A percentile compares a stretch with the other conserved stretches of the same genome.
Conservation (phyloP, 2,113 vertebrate species). For the Pogonocichla stellata region DNA sequence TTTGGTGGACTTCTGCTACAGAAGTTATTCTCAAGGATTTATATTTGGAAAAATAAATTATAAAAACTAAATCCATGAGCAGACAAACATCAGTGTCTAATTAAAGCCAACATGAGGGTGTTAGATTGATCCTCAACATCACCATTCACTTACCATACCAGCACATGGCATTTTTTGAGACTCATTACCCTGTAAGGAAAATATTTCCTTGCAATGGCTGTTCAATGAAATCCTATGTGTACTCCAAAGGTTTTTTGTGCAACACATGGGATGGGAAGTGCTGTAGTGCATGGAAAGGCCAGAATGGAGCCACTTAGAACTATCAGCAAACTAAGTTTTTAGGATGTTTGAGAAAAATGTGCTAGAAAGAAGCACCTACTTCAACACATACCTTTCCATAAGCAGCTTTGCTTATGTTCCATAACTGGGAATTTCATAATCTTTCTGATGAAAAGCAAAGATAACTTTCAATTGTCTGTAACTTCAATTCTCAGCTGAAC, state of each 20-base stretch:
- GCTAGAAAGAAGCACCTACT: background rate
- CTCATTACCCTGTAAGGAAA: background rate
- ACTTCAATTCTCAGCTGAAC: background rate
- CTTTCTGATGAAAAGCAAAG: background rate
- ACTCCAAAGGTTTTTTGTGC: background rate
- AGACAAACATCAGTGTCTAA: background rate
- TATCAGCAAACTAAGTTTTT: background rate
- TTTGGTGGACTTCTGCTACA: background rate
- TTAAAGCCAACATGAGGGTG: background rate
- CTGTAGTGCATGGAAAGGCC: background rate
- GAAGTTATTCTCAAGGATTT: background rate
- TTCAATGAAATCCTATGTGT: background rate
- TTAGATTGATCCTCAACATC: background rate
- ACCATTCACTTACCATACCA: background rate
- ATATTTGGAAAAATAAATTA: background rate
- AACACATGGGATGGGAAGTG: background rate
- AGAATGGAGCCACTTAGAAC: background rate
- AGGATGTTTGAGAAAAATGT: background rate
- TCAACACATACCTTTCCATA: background rate
- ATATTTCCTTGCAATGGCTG: background rate
- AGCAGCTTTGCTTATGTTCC: background rate
- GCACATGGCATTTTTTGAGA: background rate
- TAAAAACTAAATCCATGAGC: background rate
- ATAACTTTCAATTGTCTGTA: background rate
- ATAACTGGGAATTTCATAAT: background rate